These are phyloP conservation scores for Alitta virens DNA, from an alignment of 2,888 invertebrate species.

Conservation along the genomic window DNA sequence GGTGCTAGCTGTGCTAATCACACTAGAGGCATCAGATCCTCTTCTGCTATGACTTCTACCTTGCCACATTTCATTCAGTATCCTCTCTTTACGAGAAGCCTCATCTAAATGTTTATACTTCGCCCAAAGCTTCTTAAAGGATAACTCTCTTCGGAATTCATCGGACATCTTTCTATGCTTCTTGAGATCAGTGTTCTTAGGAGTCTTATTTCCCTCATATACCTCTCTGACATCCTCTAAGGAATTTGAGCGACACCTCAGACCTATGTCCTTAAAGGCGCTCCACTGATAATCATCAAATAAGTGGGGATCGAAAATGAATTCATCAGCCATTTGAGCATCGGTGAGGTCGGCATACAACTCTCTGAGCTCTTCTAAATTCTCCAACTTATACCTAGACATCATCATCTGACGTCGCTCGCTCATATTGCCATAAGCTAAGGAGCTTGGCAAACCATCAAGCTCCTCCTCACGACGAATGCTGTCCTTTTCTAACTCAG, in stretches of 20 bases:
- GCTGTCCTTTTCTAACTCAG: constrained; percentile 42
- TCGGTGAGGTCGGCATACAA: constrained; percentile 74
- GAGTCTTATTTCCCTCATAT: constrained; percentile 28
- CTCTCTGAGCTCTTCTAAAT: constrained; percentile 74
- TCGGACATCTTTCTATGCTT: not conserved
- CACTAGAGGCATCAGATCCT: constrained; percentile 21
- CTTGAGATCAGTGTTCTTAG: constrained; percentile 13
- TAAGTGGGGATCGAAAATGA: constrained; percentile 77
- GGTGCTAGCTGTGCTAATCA: constrained; percentile 4
- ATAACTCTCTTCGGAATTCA: constrained; percentile 26
- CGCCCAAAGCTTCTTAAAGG: constrained; percentile 23
- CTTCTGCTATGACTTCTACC: constrained; percentile 5
- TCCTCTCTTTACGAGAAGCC: constrained; percentile 10
- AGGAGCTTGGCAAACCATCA: constrained; percentile 11
- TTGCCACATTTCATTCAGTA: constrained; percentile 13
- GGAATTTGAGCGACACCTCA: constrained; percentile 75
- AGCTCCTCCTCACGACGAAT: constrained; percentile 2
- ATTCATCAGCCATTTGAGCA: constrained; percentile 79
- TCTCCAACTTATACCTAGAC: constrained; percentile 22
- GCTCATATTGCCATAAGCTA: constrained; percentile 12
- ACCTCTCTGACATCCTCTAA: constrained; percentile 72
- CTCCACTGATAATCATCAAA: constrained; percentile 75
- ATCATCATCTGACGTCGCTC: constrained; percentile 9
- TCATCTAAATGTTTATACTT: constrained; percentile 30
- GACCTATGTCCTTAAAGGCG: constrained; percentile 67